Evolutionary conservation across 2,888 invertebrate species (phyloP), one percentile per base, ranked within the genome.

Genomic region (Meloe dianella): DNA sequence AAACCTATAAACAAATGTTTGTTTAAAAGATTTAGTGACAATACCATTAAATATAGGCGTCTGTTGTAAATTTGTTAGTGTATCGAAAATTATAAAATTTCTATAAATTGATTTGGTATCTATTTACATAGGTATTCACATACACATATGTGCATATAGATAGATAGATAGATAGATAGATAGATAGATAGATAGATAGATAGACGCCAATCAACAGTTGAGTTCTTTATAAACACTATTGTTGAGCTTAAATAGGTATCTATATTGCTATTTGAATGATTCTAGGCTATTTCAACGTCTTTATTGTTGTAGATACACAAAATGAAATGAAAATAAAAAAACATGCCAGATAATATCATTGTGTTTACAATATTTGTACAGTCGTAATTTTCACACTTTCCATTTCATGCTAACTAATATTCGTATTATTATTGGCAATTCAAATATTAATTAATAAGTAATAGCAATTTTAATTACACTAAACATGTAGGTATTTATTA

Each of bases 371-470:
- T 41, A 6, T 27, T 5, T 24, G 3, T 51, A 63, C 63, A 61
- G 73, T 77, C 77, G 77, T 77, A 76, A 75, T 74, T 72, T 74
- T 77, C 75, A 75, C 77, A 77, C 77, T 77, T 76, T 74, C 75
- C 65, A 71, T 54, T 54, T 54, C 22, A 27, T 24, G 27, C n/a
- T 27, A 54, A 14, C 54, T n/a, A n/a, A n/a, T n/a, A 24, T 54
- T 54, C 27, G 27, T 54, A 24, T 27, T 22, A 73, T 74, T 73
- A 75, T 75, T 74, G 72, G 72, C 73, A 75, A 74, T 71, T 73
- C 74, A 73, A 65, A 54, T 54, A 54, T 54, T 54, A 24, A 24
- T 54, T 54, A 27, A 54, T 54, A 54, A 4, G 27, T 27, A 27
- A 54, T 6, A 14, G 51, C 51, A 54, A 54, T 54, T 54, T 54